Evolutionary conservation across 2,888 invertebrate species (phyloP), one percentile per base, ranked within the genome.

Genomic region (Cryptosula pallasiana): DNA sequence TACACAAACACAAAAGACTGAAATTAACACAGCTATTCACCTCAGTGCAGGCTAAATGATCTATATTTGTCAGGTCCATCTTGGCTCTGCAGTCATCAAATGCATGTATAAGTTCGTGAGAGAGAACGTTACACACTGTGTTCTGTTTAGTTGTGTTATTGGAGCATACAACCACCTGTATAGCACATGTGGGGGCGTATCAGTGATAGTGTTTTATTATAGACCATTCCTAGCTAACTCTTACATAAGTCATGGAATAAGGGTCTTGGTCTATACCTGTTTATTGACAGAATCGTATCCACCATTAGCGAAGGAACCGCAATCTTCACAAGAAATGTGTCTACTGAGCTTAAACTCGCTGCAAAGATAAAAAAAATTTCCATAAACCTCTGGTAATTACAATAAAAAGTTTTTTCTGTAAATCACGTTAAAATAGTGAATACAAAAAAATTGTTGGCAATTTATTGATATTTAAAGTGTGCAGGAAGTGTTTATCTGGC

Each of bases 51-150:
- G 96, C 96, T 73, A 97, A 85, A 83, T 97, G 97, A 76, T 95
- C 91, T 76, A 94, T 87, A 82, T 96, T 93, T 78, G 89, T 91
- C 79, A 95, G 93, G 85, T 97, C 92, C 72, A 95, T 82, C 69
- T 96, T 89, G 76, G 94, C 92, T 58, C 90, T 89, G 82, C 97
- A 97, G 81, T 90, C 92, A 84, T 97, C 97, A 81, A 94, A 96
- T 93, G 96, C 95, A 83, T 97, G 97, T 69, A 96, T 91, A 89
- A 97, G 89, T 85, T 97, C 97, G 79, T 97, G 97, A 0, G 91
- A 90, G 57, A 97, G 82, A 0, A 94, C 91, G 29, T 78, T 80
- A 76, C 84, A 84, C 36, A 78, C 77, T 0, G 76, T 74, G 55
- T 69, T 72, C 34, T 74, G 72, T 35, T 90, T 87, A 1, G 55